Base-by-base conservation (phyloP, 2,113 vertebrate genomes). In the Emberiza fucata region DNA sequence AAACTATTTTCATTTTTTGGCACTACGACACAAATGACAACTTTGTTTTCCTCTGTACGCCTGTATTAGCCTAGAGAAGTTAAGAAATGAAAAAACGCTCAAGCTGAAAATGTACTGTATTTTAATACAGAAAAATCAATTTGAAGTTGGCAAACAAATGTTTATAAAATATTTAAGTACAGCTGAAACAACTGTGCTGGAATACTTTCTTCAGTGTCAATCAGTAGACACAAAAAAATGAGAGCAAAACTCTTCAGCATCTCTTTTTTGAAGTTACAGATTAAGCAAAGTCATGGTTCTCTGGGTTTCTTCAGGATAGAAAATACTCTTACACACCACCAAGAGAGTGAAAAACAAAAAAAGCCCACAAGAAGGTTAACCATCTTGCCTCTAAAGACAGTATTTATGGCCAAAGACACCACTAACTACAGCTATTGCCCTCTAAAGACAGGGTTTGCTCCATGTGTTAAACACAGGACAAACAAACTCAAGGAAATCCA, bases 351-450 rank as follows among this genome's bases (percentile, higher is more conserved):
- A 85, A 81, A 60, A 28, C 5, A 80, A 91, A 76, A 75, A 76
- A 57, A 71, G 48, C 60, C 91, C 94, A 94, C 89, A 92, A 81
- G 75, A 76, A 65, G 51, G 88, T 89, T 95, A 94, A 95, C 84
- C 92, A 91, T 47, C 59, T 77, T 79, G 87, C 95, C 86, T 94
- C 85, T 93, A 90, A 90, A 73, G 47, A 86, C 48, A 80, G 92
- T 33, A 63, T 81, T 94, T 77, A 77, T n/a, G 60, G 69, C 68
- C 93, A 95, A 93, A 93, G 76, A 86, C 64, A 94, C 90, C 93
- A 92, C 93, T 88, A 96, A 93, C 40, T 92, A 86, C 56, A 88
- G 77, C 53, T 78, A 28, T 2, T 72, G 84, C 60, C 44, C 80
- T 90, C 88, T 86, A 93, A 96, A 78, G 72, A 96, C 56, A 88